Evolutionary conservation across 2,888 invertebrate species (phyloP), one percentile per base, ranked within the genome.

Genomic region (Dynastes maya): DNA sequence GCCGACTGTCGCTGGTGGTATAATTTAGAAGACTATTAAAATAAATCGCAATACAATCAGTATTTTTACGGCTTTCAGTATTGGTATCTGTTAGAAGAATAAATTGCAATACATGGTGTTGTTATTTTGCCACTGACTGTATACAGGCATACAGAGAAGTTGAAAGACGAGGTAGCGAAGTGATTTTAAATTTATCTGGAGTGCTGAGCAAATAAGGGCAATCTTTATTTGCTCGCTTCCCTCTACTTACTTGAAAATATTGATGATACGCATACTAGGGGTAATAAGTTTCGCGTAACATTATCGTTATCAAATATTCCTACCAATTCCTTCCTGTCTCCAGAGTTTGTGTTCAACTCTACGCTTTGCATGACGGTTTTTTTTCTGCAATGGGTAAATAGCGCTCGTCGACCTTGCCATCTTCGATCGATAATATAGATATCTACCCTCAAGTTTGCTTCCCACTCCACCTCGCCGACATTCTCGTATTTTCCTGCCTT

Each of bases 221-320:
- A 22, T 22, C 22, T 22, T 22, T 22, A 22, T 22, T 67, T 67
- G 37, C 16, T 45, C 13, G 11, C 63, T 8, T 11, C 45, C 45
- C 45, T 11, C 45, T 8, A 4, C 55, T 9, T 5, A 16, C 8
- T 58, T 8, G 45, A 40, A 67, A 67, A 67, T 67, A 22, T 40
- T 16, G 16, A 58, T 22, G 55, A 58, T 58, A 58, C 22, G 55
- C 55, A 8, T 22, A 45, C 11, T 45, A 45, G 55, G n/a, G 22
- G 22, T 58, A 58, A 8, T 58, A 58, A 22, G 22, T 22, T 67
- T 67, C 45, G 45, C 40, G 40, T 67, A 67, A 45, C 65, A 67
- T 67, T 67, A 67, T 45, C 65, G 65, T 45, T 67, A 45, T 37
- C 40, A 45, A 67, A 67, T 67, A 58, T 67, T 67, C 45, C 16